Conservation (phyloP, 2,113 vertebrate genomes). For the Boulengeromyrus knoepffleri region DNA sequence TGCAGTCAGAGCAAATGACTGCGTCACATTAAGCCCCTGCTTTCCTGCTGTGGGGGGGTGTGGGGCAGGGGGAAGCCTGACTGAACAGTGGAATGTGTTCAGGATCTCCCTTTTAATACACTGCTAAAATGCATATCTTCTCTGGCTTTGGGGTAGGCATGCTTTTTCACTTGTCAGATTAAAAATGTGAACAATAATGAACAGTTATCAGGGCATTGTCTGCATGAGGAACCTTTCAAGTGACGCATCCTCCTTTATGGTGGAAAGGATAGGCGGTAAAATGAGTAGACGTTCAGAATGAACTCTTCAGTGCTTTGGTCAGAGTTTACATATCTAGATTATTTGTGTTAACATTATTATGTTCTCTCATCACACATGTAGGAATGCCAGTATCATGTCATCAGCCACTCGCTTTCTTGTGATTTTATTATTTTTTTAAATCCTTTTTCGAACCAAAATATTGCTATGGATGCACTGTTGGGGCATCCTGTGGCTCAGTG, state of each 20-base stretch:
- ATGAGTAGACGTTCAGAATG: not conserved
- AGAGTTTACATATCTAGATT: not conserved
- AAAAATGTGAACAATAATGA: not conserved
- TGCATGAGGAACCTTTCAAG: not conserved
- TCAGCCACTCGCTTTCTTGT: not conserved
- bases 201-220: not conserved
- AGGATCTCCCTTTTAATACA: not conserved
- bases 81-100: not conserved
- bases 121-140: not conserved
- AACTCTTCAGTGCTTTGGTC: not conserved
- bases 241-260: not conserved
- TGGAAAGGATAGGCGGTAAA: not conserved
- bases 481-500: too few species aligned
- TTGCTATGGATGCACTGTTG: not conserved
- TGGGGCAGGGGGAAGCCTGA: not conserved
- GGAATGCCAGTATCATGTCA: not conserved
- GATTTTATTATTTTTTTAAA: not conserved
- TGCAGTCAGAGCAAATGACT: not conserved
- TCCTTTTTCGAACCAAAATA: not conserved
- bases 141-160: not conserved
- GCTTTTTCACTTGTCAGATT: not conserved
- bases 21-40: not conserved
- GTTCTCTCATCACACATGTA: not conserved
- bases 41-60: not conserved
- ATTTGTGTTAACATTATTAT: not conserved